Base-by-base conservation (phyloP, 2,888 invertebrate genomes). In the Lasioglossum lativentre region DNA sequence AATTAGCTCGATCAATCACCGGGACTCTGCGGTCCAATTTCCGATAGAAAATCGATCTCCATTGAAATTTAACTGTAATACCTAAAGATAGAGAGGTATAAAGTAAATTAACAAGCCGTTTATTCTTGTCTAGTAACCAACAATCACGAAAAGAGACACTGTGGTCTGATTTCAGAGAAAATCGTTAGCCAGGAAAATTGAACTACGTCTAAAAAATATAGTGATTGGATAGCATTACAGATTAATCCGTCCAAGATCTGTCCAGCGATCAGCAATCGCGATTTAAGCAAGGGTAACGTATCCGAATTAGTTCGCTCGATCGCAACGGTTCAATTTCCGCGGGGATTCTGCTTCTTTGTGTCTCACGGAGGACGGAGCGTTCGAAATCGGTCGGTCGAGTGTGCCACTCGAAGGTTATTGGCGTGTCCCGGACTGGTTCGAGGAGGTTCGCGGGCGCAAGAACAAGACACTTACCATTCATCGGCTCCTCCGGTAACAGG, bases 401-500 rank as follows among this genome's bases (percentile, higher is more conserved):
- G 23, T 23, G 23, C 68, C 68, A 68, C 68, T 68, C 23, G 68
- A 68, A 34, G 38, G 34, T 68, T 68, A 68, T 68, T 83, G 70
- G 47, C 73, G 27, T 4, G 5, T 27, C 14, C 59, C 14, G 16
- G 14, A 27, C 14, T 5, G 59, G 59, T 16, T 59, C 27, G 27
- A 27, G 59, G 27, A 27, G 38, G 52, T 30, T n/a, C 68, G 68
- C 38, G 23, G 38, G 34, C 52, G 68, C 73, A 45, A 78, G 78
- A 74, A 83, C 59, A 52, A 70, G 30, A 71, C 78, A 75, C 71
- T 63, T 80, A 30, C 77, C 56, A 34, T 77, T 74, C 56, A 34
- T 34, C 63, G 72, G 34, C 70, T 59, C 30, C n/a, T 70, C 16
- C 23, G n/a, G 52, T 52, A 23, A 52, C 10, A 6, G 52, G 23